Evolutionary conservation across 2,113 vertebrate genomes (phyloP).

Genomic region (Saiga tatarica): DNA sequence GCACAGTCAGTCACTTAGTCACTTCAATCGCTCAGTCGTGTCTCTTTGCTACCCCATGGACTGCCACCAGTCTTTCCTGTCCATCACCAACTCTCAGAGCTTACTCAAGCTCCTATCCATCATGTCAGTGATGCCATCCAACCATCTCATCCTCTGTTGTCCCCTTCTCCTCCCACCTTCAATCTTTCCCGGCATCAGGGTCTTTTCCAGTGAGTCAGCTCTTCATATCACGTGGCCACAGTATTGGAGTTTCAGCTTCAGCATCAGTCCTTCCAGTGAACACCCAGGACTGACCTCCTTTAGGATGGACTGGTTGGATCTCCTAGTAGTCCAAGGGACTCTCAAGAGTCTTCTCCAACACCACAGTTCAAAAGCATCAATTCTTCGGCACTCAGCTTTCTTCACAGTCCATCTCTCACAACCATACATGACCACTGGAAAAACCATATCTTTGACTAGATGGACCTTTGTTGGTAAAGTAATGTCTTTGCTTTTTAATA

Average conservation of each 20-base stretch:
- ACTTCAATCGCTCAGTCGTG: neutral
- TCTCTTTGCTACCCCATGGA: neutral
- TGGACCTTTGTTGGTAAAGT: neutral
- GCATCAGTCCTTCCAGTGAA: neutral
- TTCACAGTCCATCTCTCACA: neutral
- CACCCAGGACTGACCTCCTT: neutral
- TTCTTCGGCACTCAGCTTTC: neutral
- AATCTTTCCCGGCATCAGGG: neutral
- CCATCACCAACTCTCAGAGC: neutral
- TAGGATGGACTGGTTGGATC: neutral
- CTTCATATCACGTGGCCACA: rapidly evolving
- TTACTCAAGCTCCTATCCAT: neutral
- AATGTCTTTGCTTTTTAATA: neutral
- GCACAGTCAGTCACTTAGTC: neutral
- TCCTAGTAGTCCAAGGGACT: neutral
- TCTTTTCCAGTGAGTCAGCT: neutral
- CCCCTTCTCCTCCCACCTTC: neutral
- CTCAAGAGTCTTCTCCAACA: neutral
- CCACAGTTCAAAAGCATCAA: neutral
- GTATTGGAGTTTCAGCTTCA: neutral
- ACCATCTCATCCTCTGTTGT: neutral
- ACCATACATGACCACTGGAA: neutral
- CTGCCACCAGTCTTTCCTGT: neutral
- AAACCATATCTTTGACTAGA: neutral
- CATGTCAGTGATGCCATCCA: neutral